Conservation (phyloP, 1,140 invertebrate species). For the Apolygus lucorum region DNA sequence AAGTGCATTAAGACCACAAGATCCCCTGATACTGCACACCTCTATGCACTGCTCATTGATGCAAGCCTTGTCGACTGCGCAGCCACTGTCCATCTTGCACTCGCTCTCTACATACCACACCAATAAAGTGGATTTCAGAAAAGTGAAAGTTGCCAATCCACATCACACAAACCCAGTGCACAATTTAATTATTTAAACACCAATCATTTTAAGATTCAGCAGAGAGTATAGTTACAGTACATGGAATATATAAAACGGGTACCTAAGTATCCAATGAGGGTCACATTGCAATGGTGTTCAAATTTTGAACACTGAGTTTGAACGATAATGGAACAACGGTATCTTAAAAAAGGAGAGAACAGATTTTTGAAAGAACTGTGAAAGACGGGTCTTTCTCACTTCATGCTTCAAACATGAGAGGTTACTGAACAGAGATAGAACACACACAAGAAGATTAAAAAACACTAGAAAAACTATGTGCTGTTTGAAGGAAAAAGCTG, state of each 20-base stretch:
- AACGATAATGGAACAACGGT: conserved; percentile 21
- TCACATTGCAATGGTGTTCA: too few relatives aligned
- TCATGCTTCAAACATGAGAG: conserved; percentile 26
- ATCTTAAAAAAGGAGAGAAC: conserved; percentile 20
- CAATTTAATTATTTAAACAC: too few relatives aligned
- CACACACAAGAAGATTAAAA: conserved; percentile 20
- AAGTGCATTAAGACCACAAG: conserved; percentile 79
- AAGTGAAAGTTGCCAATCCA: conserved; percentile 20
- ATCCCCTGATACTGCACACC: conserved; percentile 75
- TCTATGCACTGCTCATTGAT: conserved; percentile 77
- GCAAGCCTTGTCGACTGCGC: conserved; percentile 82
- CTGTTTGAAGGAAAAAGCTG: conserved; percentile 19
- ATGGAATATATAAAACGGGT: too few relatives aligned
- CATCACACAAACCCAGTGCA: conserved; percentile 12
- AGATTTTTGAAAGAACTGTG: conserved; percentile 34
- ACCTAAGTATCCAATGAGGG: too few relatives aligned
- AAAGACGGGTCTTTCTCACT: conserved; percentile 34
- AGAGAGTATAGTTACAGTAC: too few relatives aligned
- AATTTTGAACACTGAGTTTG: too few relatives aligned
- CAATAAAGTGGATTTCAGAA: conserved; percentile 32
- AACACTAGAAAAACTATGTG: conserved; percentile 19
- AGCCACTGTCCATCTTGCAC: conserved; percentile 83
- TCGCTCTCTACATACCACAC: conserved; percentile 56
- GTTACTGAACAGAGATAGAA: conserved; percentile 3
- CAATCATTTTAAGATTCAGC: too few relatives aligned